A percentile compares a stretch with the other conserved stretches of the same genome.
These are phyloP conservation scores for Drosophila subobscura DNA, from an alignment of 1,140 invertebrate genomes.

Conservation along the genomic window DNA sequence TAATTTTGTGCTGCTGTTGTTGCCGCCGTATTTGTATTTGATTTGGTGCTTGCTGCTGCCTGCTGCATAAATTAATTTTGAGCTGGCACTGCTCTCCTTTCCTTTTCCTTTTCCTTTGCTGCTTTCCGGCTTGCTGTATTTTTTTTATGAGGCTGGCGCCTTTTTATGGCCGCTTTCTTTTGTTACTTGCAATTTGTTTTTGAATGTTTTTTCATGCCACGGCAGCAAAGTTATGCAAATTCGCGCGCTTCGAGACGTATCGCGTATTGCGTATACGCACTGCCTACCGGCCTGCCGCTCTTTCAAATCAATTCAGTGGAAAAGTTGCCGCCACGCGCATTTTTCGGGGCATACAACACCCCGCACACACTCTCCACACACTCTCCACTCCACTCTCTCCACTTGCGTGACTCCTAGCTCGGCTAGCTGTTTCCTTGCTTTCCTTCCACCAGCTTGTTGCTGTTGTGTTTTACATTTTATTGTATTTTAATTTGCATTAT, in stretches of 20 bases:
- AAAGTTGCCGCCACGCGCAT: conserved; percentile 69
- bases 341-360: conserved; percentile 47
- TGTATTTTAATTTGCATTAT: conserved; percentile 80
- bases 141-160: conserved; percentile 66
- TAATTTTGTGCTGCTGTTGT: not conserved
- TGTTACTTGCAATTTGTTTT: conserved; percentile 69
- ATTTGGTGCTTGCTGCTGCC: conserved; percentile 17
- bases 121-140: conserved; percentile 18
- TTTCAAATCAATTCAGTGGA: conserved; percentile 78
- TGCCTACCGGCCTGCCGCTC: conserved; percentile 26
- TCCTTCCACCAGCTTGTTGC: conserved; percentile 19
- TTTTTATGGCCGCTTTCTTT: conserved; percentile 64
- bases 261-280: conserved; percentile 31
- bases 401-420: conserved; percentile 3
- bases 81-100: not conserved
- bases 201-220: conserved; percentile 49
- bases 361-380: too few species aligned
- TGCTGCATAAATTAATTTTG: conserved; percentile 58
- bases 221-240: conserved; percentile 76
- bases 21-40: conserved; percentile 33
- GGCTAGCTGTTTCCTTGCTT: conserved; percentile 1
- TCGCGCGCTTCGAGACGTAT: not conserved
- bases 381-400: not conserved
- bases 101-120: conserved; percentile 8
- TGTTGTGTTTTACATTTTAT: conserved; percentile 75